These are phyloP conservation scores for Ptilonorhynchus violaceus DNA, from an alignment of 2,113 vertebrate species.

Conservation along the genomic window DNA sequence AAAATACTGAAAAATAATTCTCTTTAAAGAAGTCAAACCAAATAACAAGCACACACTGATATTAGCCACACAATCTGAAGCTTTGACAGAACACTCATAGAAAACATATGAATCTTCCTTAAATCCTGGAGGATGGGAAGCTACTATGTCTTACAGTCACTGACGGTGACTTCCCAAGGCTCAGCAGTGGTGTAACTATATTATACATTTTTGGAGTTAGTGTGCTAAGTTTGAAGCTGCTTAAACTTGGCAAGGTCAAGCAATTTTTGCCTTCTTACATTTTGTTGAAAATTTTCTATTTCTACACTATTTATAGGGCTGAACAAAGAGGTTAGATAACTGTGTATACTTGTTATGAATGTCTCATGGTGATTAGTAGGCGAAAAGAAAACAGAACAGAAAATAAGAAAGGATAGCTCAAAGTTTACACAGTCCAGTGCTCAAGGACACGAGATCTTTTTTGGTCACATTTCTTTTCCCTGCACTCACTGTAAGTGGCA, in stretches of 20 bases:
- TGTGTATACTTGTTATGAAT: neutral
- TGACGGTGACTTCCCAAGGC: neutral
- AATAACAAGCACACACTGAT: constrained; percentile 8
- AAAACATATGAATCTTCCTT: constrained; percentile 32
- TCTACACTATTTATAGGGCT: neutral
- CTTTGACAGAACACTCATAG: constrained; percentile 25
- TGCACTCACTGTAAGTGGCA: neutral
- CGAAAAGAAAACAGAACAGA: neutral
- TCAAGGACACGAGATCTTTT: neutral
- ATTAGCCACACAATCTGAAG: neutral
- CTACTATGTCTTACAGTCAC: neutral
- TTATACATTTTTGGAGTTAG: neutral
- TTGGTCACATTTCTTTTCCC: neutral
- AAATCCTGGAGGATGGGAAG: constrained; percentile 33
- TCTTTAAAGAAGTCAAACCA: constrained; percentile 33
- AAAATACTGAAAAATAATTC: neutral
- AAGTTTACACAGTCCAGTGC: neutral
- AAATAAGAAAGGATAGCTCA: neutral
- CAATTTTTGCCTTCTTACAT: neutral
- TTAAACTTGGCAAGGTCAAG: neutral
- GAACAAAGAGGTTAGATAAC: neutral
- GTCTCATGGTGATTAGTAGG: neutral
- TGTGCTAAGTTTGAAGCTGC: neutral
- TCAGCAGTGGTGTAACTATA: neutral
- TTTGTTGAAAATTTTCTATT: neutral